phyloP scores from a whole-genome alignment of 2,797 vertebrate genomes.

The Bradypodion pumilum region DNA sequence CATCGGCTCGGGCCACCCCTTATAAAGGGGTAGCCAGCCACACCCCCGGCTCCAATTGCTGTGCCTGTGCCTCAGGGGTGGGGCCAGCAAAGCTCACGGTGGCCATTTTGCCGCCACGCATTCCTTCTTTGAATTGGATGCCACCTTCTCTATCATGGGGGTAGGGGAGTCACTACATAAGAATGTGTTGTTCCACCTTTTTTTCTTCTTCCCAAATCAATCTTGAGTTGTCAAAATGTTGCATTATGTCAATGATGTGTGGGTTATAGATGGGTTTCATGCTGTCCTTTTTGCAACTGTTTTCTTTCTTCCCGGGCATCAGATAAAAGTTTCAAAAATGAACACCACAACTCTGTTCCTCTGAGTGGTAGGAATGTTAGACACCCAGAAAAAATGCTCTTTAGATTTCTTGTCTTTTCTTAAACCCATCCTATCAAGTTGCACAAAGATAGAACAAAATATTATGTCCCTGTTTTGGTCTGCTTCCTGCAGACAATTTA shows the following conservation, averaged over 20 bases:
- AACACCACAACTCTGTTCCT: background rate
- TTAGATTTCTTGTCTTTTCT: background rate
- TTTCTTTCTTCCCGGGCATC: background rate
- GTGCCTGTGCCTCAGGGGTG: no score
- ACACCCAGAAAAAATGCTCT: background rate
- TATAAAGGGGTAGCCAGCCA: no score
- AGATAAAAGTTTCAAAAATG: slow-evolving; percentile 12
- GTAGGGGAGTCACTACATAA: background rate
- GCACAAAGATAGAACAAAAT: background rate
- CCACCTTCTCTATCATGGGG: background rate
- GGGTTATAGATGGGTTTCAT: background rate
- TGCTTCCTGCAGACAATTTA: slow-evolving; percentile 35
- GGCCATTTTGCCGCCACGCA: no score
- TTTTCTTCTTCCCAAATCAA: background rate
- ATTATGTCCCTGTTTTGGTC: slow-evolving; percentile 12
- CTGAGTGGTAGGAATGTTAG: background rate
- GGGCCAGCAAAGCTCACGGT: no score
- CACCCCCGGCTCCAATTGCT: no score
- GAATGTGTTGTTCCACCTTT: background rate
- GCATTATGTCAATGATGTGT: background rate
- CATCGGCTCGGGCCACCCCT: no score
- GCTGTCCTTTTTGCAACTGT: slow-evolving; percentile 15
- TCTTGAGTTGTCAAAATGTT: background rate
- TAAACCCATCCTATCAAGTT: background rate
- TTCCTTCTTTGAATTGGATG: background rate